Evolutionary conservation across 2,797 vertebrate species (phyloP).

Genomic region (Tokudaia tokunoshimensis): DNA sequence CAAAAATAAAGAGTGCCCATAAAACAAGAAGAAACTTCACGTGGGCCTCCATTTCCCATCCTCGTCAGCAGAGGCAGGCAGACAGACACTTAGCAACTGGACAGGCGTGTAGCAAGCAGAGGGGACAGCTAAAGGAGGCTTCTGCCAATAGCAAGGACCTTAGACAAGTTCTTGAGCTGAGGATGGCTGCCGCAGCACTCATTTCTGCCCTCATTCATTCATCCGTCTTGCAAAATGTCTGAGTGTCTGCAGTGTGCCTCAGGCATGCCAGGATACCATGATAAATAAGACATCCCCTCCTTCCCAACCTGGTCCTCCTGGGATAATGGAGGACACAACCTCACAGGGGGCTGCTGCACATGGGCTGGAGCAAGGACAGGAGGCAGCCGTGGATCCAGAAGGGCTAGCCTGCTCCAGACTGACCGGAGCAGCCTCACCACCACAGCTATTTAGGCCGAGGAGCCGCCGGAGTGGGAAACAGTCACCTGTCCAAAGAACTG

Average conservation of each 20-base stretch:
- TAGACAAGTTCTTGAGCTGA: neutral
- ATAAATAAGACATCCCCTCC: neutral
- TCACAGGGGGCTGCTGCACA: accelerated
- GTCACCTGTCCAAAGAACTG: neutral
- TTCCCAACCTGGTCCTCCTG: neutral
- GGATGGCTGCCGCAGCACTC: neutral
- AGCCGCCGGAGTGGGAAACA: neutral
- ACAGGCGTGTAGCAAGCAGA: neutral
- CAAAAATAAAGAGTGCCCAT: neutral
- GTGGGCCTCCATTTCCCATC: neutral
- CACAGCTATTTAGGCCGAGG: neutral
- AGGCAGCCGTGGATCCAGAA: neutral
- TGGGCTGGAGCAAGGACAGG: neutral
- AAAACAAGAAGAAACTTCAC: neutral
- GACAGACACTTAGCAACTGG: neutral
- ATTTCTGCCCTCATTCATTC: neutral
- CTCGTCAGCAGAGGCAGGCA: neutral
- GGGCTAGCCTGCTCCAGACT: neutral
- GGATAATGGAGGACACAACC: neutral
- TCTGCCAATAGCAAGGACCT: neutral
- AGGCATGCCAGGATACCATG: neutral
- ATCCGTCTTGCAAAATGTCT: neutral
- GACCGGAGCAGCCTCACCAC: neutral
- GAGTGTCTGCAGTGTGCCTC: neutral
- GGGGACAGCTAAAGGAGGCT: neutral